Conservation (phyloP, 2,797 vertebrate species). For the Rousettus madagascariensis region DNA sequence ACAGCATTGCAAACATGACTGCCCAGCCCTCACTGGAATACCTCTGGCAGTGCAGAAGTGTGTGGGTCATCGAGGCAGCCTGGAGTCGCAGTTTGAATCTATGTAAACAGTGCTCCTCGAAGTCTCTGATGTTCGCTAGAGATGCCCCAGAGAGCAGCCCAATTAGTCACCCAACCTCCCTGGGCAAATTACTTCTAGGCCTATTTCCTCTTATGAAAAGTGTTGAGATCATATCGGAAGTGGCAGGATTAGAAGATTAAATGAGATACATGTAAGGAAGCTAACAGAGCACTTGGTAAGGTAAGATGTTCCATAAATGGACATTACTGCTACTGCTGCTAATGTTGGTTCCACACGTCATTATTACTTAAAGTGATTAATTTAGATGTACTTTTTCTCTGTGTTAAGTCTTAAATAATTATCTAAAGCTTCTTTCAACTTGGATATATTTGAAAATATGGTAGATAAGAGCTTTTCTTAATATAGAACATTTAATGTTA, state of each 20-base stretch:
- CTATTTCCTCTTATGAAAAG: background rate
- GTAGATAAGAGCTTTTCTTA: constrained; percentile 10
- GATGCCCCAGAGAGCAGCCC: background rate
- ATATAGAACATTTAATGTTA: background rate
- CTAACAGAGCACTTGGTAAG: background rate
- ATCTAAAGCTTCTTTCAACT: background rate
- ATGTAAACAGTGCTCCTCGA: background rate
- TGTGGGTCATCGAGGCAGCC: background rate
- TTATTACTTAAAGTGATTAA: background rate
- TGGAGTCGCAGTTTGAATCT: background rate
- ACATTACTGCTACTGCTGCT: background rate
- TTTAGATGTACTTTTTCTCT: background rate
- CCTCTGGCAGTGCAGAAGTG: background rate
- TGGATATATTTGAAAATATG: constrained; percentile 6
- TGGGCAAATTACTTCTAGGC: background rate
- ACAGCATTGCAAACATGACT: background rate
- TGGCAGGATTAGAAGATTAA: background rate
- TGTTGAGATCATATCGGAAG: background rate
- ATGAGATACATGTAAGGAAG: background rate
- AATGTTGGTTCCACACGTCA: background rate
- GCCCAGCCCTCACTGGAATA: background rate
- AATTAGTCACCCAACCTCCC: background rate
- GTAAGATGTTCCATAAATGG: background rate
- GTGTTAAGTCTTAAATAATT: background rate
- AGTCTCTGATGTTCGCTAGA: background rate